Evolutionary conservation across 2,888 invertebrate species (phyloP).

Genomic region (Brassicogethes aeneus): DNA sequence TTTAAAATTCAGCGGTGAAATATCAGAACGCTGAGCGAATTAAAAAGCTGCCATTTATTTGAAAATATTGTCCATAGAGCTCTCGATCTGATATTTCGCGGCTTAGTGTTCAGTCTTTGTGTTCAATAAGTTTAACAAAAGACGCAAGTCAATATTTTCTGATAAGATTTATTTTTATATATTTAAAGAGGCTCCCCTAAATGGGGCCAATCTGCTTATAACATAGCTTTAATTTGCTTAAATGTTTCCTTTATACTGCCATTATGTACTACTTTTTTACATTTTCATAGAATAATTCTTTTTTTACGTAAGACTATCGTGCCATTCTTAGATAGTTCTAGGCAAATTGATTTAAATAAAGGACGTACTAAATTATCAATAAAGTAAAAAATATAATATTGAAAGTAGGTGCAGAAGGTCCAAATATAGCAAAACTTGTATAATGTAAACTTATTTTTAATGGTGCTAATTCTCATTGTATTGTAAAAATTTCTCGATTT

Average conservation of each 20-base stretch:
- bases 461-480: too few relatives aligned
- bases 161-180: conserved; percentile 11
- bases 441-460: too few relatives aligned
- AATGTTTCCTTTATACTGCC: conserved; percentile 32
- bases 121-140: conserved; percentile 17
- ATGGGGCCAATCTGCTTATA: conserved; percentile 14
- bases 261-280: conserved; percentile 32
- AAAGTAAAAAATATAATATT: too few relatives aligned
- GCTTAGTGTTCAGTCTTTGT: conserved; percentile 29
- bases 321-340: conserved; percentile 38
- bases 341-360: conserved; percentile 15
- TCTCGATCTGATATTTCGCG: background rate
- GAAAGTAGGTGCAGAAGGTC: too few relatives aligned
- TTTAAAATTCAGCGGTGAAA: too few relatives aligned
- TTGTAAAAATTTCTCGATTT: too few relatives aligned
- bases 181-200: too few relatives aligned
- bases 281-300: conserved; percentile 32
- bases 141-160: background rate
- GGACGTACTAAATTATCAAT: conserved; percentile 9
- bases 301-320: conserved; percentile 30
- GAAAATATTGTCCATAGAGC: too few relatives aligned
- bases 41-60: too few relatives aligned
- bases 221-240: conserved; percentile 22
- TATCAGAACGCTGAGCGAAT: too few relatives aligned
- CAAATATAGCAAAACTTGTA: background rate